Conservation (phyloP, 2,888 invertebrate species). For the Polietes domitor region DNA sequence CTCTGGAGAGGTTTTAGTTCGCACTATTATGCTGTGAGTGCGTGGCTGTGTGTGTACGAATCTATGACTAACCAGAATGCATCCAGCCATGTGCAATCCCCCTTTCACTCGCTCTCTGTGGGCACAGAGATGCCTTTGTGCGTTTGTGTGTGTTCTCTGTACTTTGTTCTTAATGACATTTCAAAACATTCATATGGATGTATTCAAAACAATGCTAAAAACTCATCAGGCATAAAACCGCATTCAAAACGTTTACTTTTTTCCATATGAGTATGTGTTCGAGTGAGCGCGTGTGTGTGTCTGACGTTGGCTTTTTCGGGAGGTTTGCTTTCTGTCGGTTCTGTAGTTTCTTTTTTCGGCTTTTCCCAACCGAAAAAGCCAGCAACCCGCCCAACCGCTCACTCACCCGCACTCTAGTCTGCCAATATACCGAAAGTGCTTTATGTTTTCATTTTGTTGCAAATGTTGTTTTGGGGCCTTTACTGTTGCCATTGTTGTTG, state of each 20-base stretch:
- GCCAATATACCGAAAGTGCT: constrained; percentile 35
- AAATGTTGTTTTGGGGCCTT: constrained; percentile 27
- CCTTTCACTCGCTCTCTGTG: not conserved
- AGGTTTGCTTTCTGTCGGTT: not conserved
- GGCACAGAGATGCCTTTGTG: not conserved
- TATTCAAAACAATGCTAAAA: constrained; percentile 46
- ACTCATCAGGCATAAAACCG: constrained; percentile 54
- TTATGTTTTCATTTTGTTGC: constrained; percentile 46
- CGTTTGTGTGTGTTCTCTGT: not conserved
- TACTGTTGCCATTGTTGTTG: constrained; percentile 22
- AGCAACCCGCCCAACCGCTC: too few relatives aligned
- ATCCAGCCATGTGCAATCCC: not conserved
- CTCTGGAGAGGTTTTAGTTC: not conserved
- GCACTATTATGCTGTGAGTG: not conserved
- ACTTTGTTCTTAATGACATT: constrained; percentile 55
- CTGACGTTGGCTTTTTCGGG: not conserved
- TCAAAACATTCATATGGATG: constrained; percentile 44
- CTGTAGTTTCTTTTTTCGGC: not conserved
- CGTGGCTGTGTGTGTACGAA: not conserved
- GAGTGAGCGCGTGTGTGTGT: too few relatives aligned
- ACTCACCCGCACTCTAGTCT: not conserved
- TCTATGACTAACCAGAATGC: constrained; percentile 17
- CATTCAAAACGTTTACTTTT: constrained; percentile 49
- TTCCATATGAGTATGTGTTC: too few relatives aligned
- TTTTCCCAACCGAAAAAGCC: constrained; percentile 2